A percentile compares a stretch with the other conserved stretches of the same genome.
Conservation (phyloP, 2,113 vertebrate genomes). For the Amphiprion percula region DNA sequence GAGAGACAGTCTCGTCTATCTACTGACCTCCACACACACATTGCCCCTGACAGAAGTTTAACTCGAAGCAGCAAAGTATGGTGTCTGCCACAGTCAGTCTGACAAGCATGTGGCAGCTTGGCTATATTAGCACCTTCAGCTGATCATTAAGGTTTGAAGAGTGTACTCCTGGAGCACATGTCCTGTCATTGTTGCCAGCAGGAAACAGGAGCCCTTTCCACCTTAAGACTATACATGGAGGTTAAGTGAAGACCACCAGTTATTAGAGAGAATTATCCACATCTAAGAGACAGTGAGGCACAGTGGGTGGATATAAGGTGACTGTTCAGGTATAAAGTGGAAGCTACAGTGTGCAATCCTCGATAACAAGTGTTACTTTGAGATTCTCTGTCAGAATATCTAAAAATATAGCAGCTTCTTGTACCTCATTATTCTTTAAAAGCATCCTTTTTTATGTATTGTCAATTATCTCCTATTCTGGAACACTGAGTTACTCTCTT, state of each 20-base stretch:
- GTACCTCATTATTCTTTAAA: background rate
- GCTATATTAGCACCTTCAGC: slow-evolving; percentile 40
- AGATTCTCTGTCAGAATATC: no score
- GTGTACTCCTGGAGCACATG: background rate
- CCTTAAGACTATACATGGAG: background rate
- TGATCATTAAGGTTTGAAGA: slow-evolving; percentile 32
- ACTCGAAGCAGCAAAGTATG: slow-evolving; percentile 22
- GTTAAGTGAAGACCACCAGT: slow-evolving; percentile 21
- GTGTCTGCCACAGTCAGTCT: slow-evolving; percentile 1
- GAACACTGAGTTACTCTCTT: background rate
- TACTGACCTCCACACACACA: background rate
- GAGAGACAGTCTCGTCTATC: background rate
- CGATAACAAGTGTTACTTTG: no score
- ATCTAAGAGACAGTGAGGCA: background rate
- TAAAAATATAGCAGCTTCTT: background rate
- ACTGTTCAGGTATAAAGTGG: background rate
- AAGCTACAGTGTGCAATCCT: no score
- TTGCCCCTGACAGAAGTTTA: background rate
- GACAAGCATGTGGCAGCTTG: slow-evolving; percentile 27
- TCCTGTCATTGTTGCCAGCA: slow-evolving; percentile 7
- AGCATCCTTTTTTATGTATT: background rate
- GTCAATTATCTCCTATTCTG: background rate
- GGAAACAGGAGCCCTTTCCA: slow-evolving; percentile 16
- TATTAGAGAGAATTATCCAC: slow-evolving; percentile 5
- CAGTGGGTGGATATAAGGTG: background rate